These are phyloP conservation scores for Platalea minor DNA, from an alignment of 2,797 vertebrate species.

Conservation along the genomic window DNA sequence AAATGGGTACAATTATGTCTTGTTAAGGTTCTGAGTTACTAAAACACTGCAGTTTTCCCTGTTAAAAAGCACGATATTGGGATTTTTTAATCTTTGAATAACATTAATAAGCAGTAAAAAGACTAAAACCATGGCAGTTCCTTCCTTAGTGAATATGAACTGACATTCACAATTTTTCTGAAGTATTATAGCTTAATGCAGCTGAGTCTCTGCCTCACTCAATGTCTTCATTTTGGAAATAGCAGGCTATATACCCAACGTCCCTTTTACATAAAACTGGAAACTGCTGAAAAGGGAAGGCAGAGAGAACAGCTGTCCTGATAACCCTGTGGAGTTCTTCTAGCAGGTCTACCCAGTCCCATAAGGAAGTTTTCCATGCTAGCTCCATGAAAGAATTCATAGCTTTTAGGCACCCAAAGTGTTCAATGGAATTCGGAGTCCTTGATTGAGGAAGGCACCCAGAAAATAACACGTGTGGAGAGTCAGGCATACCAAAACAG, in stretches of 20 bases:
- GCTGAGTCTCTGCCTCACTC: neutral
- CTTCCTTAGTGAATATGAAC: neutral
- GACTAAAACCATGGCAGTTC: neutral
- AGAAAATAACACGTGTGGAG: neutral
- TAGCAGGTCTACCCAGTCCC: neutral
- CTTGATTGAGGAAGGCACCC: neutral
- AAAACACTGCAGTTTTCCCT: neutral
- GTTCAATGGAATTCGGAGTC: neutral
- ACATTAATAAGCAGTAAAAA: neutral
- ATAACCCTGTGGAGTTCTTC: neutral
- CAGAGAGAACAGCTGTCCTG: neutral
- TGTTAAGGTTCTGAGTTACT: neutral
- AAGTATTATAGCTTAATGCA: neutral
- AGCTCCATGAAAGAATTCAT: neutral
- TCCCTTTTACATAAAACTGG: neutral
- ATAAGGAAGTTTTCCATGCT: neutral
- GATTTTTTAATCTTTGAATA: neutral
- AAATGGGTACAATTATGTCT: conserved; percentile 45
- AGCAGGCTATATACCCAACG: neutral
- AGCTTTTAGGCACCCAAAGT: neutral
- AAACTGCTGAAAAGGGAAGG: neutral
- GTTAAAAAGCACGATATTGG: neutral
- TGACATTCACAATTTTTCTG: neutral
- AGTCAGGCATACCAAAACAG: neutral
- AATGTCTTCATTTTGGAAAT: neutral